Evolutionary conservation across 2,888 invertebrate genomes (phyloP), one percentile per base, ranked within the genome.

Genomic region (Apamea crenata): DNA sequence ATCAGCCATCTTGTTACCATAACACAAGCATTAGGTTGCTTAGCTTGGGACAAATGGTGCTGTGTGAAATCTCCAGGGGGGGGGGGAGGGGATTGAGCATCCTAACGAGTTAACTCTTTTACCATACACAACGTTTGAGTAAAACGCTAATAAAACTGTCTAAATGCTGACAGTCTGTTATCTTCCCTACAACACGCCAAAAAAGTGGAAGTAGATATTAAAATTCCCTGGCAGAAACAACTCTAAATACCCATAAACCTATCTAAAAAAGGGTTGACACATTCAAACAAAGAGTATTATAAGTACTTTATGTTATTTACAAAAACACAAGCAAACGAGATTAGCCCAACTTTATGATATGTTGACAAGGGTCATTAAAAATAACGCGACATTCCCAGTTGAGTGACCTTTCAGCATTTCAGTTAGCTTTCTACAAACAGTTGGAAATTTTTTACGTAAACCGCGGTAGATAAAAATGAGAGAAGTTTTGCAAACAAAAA

Each of bases 321-420:
- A 74, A 83, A 77, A 77, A 73, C 70, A 74, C 16, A 78, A 78
- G 69, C 72, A 47, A 77, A 77, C 74, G 66, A 77, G 77, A 77
- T 84, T 77, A 84, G 59, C 50, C 29, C 76, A 74, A 77, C 77
- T 86, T 84, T 82, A 84, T 81, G 71, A 79, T 72, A 87, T 75
- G 86, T 83, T 75, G 82, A 86, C 78, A 87, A 63, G 80, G 86
- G 79, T 74, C 68, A 85, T 87, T 87, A 84, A 86, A 84, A 86
- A 69, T 72, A 68, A 84, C 56, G 73, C 29, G 77, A 50, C 50
- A 44, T 79, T 70, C 40, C 12, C 71, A 77, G 82, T 72, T 82
- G 83, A 75, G 29, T 73, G 74, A 83, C 65, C 83, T 80, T 69
- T 25, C 44, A 73, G 53, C 40, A 73, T 80, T 75, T 59, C 67